phyloP scores from a whole-genome alignment of 2,888 invertebrate species.

The Epinotia bilunana region DNA sequence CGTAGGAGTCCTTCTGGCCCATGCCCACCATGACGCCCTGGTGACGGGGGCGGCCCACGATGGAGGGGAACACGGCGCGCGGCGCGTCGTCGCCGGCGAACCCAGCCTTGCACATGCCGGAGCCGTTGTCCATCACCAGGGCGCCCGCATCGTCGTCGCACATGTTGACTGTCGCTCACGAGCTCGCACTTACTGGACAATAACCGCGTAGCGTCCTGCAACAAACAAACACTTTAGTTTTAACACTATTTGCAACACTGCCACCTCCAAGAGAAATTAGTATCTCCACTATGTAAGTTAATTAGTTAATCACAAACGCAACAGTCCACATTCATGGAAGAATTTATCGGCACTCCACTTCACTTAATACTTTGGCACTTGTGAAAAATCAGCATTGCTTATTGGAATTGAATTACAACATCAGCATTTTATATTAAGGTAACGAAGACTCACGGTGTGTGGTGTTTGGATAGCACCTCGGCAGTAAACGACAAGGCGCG shows the following conservation, averaged over 20 bases:
- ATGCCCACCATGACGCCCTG: constrained; percentile 96
- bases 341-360: too few relatives aligned
- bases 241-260: background rate
- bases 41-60: constrained; percentile 96
- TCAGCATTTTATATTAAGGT: constrained; percentile 42
- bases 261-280: background rate
- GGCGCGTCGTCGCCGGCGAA: constrained; percentile 97
- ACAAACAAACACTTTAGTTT: constrained; percentile 11
- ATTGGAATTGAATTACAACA: background rate
- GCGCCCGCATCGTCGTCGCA: constrained; percentile 98
- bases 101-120: constrained; percentile 98
- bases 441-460: constrained; percentile 51
- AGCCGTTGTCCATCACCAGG: constrained; percentile 96
- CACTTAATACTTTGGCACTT: background rate
- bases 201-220: constrained; percentile 34
- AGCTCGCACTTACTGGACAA: constrained; percentile 28
- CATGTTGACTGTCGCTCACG: constrained; percentile 77
- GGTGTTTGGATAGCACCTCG: constrained; percentile 50
- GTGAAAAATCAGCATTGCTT: background rate
- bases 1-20: constrained; percentile 96
- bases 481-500: constrained; percentile 50
- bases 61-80: constrained; percentile 97
- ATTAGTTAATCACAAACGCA: background rate
- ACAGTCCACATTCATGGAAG: background rate
- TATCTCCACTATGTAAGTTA: background rate